phyloP scores from a whole-genome alignment of 2,797 vertebrate genomes.

The Potorous gilbertii region DNA sequence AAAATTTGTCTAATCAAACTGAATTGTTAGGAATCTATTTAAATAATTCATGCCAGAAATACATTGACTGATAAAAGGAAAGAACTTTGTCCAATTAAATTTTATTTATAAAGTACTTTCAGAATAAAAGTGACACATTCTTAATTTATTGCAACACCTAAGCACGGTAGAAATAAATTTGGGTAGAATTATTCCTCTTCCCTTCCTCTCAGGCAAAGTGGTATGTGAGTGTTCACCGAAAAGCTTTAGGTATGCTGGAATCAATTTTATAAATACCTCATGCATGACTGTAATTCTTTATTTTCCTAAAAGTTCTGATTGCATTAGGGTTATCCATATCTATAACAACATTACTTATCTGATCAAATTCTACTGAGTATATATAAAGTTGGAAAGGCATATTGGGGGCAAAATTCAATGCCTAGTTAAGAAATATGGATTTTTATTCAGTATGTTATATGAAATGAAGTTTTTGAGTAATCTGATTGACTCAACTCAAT shows the following conservation, averaged over 20 bases:
- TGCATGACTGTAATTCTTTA: not conserved
- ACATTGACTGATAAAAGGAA: not conserved
- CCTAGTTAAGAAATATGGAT: not conserved
- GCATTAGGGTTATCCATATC: not conserved
- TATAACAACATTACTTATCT: not conserved
- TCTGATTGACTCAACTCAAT: not conserved
- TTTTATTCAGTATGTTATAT: not conserved
- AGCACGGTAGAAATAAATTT: not conserved
- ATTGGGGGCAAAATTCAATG: not conserved
- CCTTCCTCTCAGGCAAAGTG: not conserved
- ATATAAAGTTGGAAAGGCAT: not conserved
- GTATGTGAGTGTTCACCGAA: not conserved
- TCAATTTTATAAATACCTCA: not conserved
- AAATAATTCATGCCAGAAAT: not conserved
- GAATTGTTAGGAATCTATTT: not conserved
- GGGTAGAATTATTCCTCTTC: not conserved
- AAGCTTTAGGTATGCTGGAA: not conserved
- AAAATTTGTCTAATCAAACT: not conserved
- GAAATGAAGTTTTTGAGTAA: not conserved
- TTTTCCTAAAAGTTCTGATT: conserved; percentile 1
- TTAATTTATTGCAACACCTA: not conserved
- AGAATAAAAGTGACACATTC: not conserved
- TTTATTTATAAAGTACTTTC: not conserved
- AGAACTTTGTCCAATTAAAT: not conserved
- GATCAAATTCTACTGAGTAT: not conserved